Conservation (phyloP, 1,140 invertebrate species). For the Drosophila arawakana region DNA sequence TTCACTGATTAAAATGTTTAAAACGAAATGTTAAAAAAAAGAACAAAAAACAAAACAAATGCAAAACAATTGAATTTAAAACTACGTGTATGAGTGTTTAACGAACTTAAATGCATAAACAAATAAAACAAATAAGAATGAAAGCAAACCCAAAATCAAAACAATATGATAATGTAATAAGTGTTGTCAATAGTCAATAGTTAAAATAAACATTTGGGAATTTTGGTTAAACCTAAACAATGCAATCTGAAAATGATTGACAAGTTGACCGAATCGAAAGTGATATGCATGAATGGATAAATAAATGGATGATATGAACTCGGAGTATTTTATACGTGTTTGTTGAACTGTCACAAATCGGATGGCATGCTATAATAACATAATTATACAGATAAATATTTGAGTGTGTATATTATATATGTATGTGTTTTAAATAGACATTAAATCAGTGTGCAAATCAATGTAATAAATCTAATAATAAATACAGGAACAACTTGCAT, state of each 20-base stretch:
- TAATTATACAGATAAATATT: not conserved
- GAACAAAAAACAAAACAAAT: not conserved
- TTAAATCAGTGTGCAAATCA: not conserved
- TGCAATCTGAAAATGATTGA: not conserved
- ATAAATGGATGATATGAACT: not conserved
- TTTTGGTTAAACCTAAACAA: not conserved
- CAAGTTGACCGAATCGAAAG: conserved; percentile 13
- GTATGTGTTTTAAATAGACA: conserved; percentile 3
- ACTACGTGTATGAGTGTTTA: conserved; percentile 22
- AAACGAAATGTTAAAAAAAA: not conserved
- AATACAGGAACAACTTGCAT: conserved; percentile 22
- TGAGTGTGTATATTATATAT: not conserved
- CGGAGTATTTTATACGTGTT: not conserved
- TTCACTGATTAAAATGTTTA: conserved; percentile 28
- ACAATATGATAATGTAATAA: not conserved
- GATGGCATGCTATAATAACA: not conserved
- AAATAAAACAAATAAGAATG: not conserved
- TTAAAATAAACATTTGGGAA: not conserved
- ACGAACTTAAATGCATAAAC: conserved; percentile 17
- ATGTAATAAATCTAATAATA: conserved; percentile 16
- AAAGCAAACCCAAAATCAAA: not conserved
- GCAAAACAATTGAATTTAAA: conserved; percentile 20
- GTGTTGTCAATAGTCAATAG: not conserved
- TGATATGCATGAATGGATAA: conserved; percentile 7
- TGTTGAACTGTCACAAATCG: too few species aligned